A percentile compares a stretch with the other conserved stretches of the same genome.
These are phyloP conservation scores for Phortica okadai DNA, from an alignment of 2,888 invertebrate species.

Conservation along the genomic window DNA sequence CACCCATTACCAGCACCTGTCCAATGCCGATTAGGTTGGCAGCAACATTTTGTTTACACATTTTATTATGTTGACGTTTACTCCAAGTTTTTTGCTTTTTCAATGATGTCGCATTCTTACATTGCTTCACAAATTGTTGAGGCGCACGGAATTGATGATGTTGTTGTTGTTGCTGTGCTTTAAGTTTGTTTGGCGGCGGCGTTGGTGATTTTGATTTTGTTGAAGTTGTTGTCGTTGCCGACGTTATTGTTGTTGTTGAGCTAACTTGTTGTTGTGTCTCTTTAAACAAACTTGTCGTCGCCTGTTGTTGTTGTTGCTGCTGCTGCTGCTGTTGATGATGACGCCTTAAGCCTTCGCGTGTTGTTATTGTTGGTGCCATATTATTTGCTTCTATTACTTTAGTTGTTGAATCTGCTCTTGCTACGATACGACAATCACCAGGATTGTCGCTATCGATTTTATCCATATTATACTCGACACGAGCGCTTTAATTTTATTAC, in stretches of 20 bases:
- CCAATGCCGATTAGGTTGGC: conserved; percentile 37
- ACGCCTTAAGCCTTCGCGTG: conserved; percentile 60
- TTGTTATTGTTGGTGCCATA: conserved; percentile 61
- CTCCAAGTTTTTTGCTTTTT: conserved; percentile 71
- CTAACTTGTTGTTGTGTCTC: conserved; percentile 35
- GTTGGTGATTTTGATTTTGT: conserved; percentile 64
- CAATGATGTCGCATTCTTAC: conserved; percentile 52
- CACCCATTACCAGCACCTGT: conserved; percentile 47
- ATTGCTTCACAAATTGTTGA: conserved; percentile 68
- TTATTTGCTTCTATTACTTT: conserved; percentile 18
- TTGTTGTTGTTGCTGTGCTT: conserved; percentile 44
- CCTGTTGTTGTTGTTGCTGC: conserved; percentile 37
- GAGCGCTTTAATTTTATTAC: conserved; percentile 36
- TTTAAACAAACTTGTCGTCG: conserved; percentile 7
- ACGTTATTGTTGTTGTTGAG: conserved; percentile 27
- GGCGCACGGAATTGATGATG: conserved; percentile 75
- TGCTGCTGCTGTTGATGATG: conserved; percentile 51
- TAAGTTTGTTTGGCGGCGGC: conserved; percentile 34
- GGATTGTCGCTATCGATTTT: conserved; percentile 65
- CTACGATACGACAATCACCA: conserved; percentile 66
- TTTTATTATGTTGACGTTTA: conserved; percentile 71
- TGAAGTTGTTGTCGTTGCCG: conserved; percentile 42
- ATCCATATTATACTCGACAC: conserved; percentile 56
- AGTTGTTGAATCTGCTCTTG: conserved; percentile 57
- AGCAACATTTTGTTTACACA: conserved; percentile 60